phyloP scores from a whole-genome alignment of 2,797 vertebrate genomes.

The Orientallactaga sibirica region DNA sequence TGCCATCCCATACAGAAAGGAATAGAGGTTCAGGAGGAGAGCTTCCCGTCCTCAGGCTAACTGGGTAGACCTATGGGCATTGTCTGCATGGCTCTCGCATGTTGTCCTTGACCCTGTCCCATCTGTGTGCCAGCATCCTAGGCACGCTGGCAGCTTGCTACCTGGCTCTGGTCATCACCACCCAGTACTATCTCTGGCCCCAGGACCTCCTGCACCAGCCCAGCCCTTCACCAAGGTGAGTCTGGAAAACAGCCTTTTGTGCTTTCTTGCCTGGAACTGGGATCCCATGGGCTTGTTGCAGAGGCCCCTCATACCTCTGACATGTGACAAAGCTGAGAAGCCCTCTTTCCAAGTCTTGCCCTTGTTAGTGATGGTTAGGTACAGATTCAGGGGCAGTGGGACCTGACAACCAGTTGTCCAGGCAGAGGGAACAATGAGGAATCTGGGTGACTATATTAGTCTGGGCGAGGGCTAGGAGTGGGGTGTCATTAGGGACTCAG shows the following conservation, averaged over 20 bases:
- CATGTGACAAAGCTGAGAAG: rapidly evolving
- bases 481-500: rapidly evolving
- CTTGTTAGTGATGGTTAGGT: rapidly evolving
- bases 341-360: neutral
- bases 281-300: rapidly evolving
- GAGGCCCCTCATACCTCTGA: neutral
- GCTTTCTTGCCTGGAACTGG: neutral
- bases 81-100: rapidly evolving
- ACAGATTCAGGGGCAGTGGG: rapidly evolving
- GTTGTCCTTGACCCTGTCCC: rapidly evolving
- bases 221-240: slow-evolving; percentile 89
- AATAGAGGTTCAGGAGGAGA: rapidly evolving
- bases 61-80: neutral
- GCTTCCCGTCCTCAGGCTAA: rapidly evolving
- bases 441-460: rapidly evolving
- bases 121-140: slow-evolving; percentile 89
- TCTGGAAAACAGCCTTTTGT: neutral
- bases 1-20: rapidly evolving
- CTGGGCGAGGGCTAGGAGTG: rapidly evolving
- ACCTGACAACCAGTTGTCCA: rapidly evolving
- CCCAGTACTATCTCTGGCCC: slow-evolving; percentile 91
- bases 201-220: slow-evolving; percentile 77
- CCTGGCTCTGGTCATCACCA: slow-evolving; percentile 92
- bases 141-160: slow-evolving; percentile 95
- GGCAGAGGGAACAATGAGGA: neutral